Conservation (phyloP, 2,888 invertebrate species). For the Gymnoscelis rufifasciata region DNA sequence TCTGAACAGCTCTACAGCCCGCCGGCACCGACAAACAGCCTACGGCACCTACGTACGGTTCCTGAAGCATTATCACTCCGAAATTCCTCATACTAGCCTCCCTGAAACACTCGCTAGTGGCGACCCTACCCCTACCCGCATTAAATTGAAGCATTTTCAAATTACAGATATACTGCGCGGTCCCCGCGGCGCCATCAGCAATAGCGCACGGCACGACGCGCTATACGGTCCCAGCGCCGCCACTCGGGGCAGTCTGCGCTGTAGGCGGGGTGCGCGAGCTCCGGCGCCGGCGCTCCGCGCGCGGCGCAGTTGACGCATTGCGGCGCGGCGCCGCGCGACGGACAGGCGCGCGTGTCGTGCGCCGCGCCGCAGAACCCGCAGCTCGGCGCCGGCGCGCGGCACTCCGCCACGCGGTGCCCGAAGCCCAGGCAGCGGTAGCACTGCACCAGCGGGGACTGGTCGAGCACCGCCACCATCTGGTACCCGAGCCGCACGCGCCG, state of each 20-base stretch:
- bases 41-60: not conserved
- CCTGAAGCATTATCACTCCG: not conserved
- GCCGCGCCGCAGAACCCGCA: constrained; percentile 5
- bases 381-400: not conserved
- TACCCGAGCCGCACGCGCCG: constrained; percentile 4
- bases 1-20: not conserved
- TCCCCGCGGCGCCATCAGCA: not conserved
- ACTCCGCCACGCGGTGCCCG: constrained; percentile 2
- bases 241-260: not conserved
- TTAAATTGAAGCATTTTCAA: not conserved
- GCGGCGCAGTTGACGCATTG: not conserved
- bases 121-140: not conserved
- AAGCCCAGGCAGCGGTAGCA: constrained; percentile 9
- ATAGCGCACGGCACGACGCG: not conserved
- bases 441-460: constrained; percentile 6
- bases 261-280: not conserved
- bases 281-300: not conserved
- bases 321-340: not conserved
- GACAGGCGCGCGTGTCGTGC: constrained; percentile 9
- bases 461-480: constrained; percentile 1
- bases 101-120: not conserved
- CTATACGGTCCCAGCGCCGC: constrained; percentile 1
- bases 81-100: not conserved
- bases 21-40: not conserved
- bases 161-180: not conserved